phyloP scores from a whole-genome alignment of 2,113 vertebrate species.

The Anhinga anhinga region DNA sequence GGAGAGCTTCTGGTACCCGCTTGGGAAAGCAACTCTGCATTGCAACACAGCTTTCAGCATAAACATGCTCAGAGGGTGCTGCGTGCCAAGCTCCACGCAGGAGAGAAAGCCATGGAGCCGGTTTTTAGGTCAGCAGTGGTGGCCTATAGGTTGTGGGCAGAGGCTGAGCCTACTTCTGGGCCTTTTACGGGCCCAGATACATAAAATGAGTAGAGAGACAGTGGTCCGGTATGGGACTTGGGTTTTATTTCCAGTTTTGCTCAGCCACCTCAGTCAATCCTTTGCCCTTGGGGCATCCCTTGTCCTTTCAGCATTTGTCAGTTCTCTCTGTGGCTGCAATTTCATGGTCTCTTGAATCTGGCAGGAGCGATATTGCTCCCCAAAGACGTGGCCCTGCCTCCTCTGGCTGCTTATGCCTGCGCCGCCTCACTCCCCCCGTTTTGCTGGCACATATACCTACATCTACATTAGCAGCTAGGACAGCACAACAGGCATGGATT shows the following conservation, averaged over 20 bases:
- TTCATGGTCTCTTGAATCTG: not conserved
- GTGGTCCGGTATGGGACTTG: not conserved
- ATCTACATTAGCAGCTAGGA: not conserved
- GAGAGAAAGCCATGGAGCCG: not conserved
- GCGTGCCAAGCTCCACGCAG: not conserved
- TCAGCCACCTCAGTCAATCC: not conserved
- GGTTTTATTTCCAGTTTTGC: not conserved
- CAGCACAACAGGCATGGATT: not conserved
- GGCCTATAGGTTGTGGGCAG: not conserved
- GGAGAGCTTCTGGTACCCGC: not conserved
- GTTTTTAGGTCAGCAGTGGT: not conserved
- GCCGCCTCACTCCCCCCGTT: not conserved
- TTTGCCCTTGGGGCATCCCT: not conserved
- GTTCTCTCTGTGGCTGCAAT: not conserved
- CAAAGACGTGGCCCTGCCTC: not conserved
- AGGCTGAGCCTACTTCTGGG: not conserved
- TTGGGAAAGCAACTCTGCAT: not conserved
- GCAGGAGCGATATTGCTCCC: not conserved
- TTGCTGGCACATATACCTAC: not conserved
- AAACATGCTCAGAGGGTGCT: not conserved
- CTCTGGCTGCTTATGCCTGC: not conserved
- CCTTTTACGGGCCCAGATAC: not conserved
- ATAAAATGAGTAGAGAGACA: not conserved
- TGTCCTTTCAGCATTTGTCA: not conserved
- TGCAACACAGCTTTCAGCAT: not conserved